phyloP scores from a whole-genome alignment of 2,113 vertebrate species.

The Apodemus sylvaticus region DNA sequence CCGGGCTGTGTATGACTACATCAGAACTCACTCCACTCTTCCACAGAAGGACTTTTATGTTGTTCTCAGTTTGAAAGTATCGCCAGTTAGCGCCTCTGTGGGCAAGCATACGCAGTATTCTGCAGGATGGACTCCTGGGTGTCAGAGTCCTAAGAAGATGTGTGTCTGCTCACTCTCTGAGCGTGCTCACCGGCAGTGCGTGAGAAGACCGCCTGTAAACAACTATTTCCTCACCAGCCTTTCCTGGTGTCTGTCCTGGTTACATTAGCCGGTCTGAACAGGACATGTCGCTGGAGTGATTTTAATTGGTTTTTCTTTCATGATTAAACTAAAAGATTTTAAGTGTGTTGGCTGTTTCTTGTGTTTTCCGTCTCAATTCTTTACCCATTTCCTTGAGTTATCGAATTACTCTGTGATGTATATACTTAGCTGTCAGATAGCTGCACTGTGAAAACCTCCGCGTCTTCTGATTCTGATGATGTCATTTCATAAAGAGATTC shows the following conservation, averaged over 20 bases:
- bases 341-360: slow-evolving; percentile 22
- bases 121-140: not conserved
- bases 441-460: not conserved
- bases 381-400: not conserved
- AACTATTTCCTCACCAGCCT: not conserved
- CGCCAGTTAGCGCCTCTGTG: not conserved
- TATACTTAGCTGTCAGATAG: not conserved
- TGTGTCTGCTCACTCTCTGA: not conserved
- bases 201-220: not conserved
- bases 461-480: not conserved
- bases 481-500: not conserved
- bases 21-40: not conserved
- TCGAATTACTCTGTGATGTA: not conserved
- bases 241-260: not conserved
- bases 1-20: not conserved
- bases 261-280: not conserved
- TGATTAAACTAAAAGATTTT: slow-evolving; percentile 12
- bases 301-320: slow-evolving; percentile 33
- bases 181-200: not conserved
- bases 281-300: not conserved
- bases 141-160: not conserved
- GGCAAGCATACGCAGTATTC: not conserved
- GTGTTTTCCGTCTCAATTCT: not conserved
- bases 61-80: not conserved
- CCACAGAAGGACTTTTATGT: not conserved